phyloP scores from a whole-genome alignment of 2,113 vertebrate species.

The Lampris incognitus region DNA sequence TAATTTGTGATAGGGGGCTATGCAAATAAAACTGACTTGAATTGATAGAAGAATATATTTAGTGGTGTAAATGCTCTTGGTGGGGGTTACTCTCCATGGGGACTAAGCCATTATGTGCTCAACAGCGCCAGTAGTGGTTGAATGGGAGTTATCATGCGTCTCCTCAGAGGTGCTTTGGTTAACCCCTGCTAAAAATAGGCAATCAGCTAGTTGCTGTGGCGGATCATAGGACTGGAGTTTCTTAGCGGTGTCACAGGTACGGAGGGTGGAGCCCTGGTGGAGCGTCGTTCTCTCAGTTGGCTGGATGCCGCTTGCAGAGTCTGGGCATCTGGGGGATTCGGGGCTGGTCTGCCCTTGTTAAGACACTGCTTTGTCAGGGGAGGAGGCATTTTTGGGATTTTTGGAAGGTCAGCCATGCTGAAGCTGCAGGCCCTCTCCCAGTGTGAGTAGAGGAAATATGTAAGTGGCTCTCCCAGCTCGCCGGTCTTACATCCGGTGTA shows the following conservation, averaged over 20 bases:
- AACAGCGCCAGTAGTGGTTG: no score
- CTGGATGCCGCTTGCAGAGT: neutral
- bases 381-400: slow-evolving; percentile 41
- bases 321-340: neutral
- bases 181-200: slow-evolving; percentile 10
- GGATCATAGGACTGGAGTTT: neutral
- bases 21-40: no score
- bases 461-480: slow-evolving; percentile 66
- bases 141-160: neutral
- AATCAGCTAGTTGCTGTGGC: slow-evolving; percentile 6
- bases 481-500: slow-evolving; percentile 61
- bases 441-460: slow-evolving; percentile 54
- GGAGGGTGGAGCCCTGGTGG: slow-evolving; percentile 10
- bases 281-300: neutral
- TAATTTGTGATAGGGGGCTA: no score
- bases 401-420: slow-evolving; percentile 46
- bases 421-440: slow-evolving; percentile 27
- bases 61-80: no score
- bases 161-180: neutral
- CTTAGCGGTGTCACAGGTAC: slow-evolving; percentile 9
- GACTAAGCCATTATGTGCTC: no score
- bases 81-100: no score
- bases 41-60: no score
- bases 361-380: slow-evolving; percentile 8
- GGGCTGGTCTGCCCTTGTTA: slow-evolving; percentile 6